Base-by-base conservation (phyloP, 2,888 invertebrate genomes). In the Adela reaumurella region DNA sequence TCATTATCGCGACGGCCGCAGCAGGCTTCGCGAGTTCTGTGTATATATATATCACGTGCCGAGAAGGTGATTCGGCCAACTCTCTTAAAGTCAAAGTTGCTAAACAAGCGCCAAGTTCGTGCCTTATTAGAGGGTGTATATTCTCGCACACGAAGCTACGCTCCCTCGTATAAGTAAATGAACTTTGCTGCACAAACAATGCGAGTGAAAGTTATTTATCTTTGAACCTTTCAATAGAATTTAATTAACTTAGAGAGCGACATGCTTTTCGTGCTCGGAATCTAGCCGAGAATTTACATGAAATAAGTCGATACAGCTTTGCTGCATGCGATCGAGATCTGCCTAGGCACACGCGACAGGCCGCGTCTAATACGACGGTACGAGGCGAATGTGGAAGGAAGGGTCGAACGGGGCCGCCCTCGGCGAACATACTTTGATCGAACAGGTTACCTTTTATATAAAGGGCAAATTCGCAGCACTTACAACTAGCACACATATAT, bases 231-330 rank as follows among this genome's bases (percentile, higher is more conserved):
- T 68, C 70, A 71, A 73, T 72, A 76, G 76, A 77, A 74, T 76
- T 76, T 77, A 77, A 76, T 76, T 76, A 76, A 76, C 74, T 70
- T 67, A 67, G 62, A 48, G 69, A 67, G 70, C 66, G 72, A 76
- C 74, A 72, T 67, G 66, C 65, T 66, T 67, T 60, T 62, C 70
- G 67, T 65, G 67, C 62, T 55, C 53, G 67, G 74, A 69, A 74
- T 76, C 73, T 67, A 57, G 62, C 56, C 54, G 19, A 19, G 43
- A 63, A 67, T 59, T 65, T 43, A 8, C 18, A 19, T 19, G 43
- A 43, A 43, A 43, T 16, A 43, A 43, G 35, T 35, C 35, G 35
- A 35, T 35, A 35, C 35, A 35, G 35, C 24, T 8, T 24, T 24
- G 24, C 24, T 24, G 8, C 24, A 6, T 24, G 24, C 24, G 8